A percentile compares a stretch with the other conserved stretches of the same genome.
Conservation (phyloP, 1,140 invertebrate genomes). For the Penaeus japonicus region DNA sequence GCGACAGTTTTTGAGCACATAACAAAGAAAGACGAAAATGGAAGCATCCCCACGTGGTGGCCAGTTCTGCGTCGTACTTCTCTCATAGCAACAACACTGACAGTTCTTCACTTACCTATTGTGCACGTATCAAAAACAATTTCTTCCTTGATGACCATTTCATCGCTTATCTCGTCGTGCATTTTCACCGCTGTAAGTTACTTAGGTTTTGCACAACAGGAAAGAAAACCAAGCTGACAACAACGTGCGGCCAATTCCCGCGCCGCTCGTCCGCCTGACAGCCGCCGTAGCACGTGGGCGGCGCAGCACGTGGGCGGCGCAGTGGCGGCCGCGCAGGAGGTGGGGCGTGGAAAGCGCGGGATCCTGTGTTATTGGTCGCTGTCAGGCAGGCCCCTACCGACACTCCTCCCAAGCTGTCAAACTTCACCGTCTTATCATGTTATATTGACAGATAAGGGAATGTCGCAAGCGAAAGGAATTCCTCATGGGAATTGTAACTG, state of each 20-base stretch:
- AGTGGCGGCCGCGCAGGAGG: not conserved
- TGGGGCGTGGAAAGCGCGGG: conserved; percentile 22
- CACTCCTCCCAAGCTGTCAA: conserved; percentile 21
- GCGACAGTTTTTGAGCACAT: not conserved
- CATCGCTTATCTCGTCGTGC: not conserved
- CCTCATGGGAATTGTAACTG: too few species aligned
- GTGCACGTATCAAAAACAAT: not conserved
- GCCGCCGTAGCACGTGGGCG: conserved; percentile 37
- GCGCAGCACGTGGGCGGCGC: conserved; percentile 49
- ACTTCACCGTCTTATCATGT: not conserved
- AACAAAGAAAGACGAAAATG: not conserved
- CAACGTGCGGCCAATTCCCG: conserved; percentile 7
- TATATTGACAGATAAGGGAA: too few species aligned
- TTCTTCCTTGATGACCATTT: conserved; percentile 24
- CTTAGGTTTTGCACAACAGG: not conserved
- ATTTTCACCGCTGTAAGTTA: not conserved
- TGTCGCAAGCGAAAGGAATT: too few species aligned
- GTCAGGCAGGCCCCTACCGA: not conserved
- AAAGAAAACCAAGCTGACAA: not conserved
- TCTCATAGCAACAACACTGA: not conserved
- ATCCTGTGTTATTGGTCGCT: not conserved
- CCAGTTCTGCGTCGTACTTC: conserved; percentile 20
- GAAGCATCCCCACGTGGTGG: not conserved
- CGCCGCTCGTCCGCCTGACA: conserved; percentile 20
- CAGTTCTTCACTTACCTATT: conserved; percentile 11